Evolutionary conservation across 2,113 vertebrate species (phyloP), one percentile per base, ranked within the genome.

Genomic region (Prunella fulvescens): DNA sequence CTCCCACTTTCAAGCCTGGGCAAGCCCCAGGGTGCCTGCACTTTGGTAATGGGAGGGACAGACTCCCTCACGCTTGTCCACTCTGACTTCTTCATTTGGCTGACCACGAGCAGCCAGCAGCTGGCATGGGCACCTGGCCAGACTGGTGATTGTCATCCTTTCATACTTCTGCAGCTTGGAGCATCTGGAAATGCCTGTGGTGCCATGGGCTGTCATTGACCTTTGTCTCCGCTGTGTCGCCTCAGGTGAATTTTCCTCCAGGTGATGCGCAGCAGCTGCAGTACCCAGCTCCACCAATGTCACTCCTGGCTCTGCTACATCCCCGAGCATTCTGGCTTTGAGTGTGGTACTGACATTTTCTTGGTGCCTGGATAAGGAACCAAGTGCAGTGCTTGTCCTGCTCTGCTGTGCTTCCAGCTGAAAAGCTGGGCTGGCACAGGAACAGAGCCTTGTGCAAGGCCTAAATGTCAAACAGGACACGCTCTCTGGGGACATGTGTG

Each of bases 401-500:
- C 40, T 45, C 62, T 69, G 13, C 29, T 82, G 31, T 0, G 0
- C 42, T 83, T 72, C 54, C 42, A n/a, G 29, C 15, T 50, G 71
- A 54, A 90, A 48, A 70, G 61, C 48, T 14, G 35, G 50, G 19
- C 66, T 91, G 85, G n/a, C 58, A 9, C 14, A 29, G 53, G 80
- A 80, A 26, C 7, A 14, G 48, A 76, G 16, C 66, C 64, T 45
- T 44, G 54, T 19, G 71, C 12, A 5, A 69, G 54, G 58, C 42
- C 88, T 57, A 80, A 66, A 83, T 45, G 60, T 47, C 82, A 58
- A 48, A 33, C 28, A 57, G 79, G 71, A 73, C 23, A 7, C 0
- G 0, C 14, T 66, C 20, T 26, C 40, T 9, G 45, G 22, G 66
- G 57, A 39, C 48, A 40, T 0, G 0, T 33, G 54, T 0, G 0